Evolutionary conservation across 2,888 invertebrate genomes (phyloP), one percentile per base, ranked within the genome.

Genomic region (Idaea aversata): DNA sequence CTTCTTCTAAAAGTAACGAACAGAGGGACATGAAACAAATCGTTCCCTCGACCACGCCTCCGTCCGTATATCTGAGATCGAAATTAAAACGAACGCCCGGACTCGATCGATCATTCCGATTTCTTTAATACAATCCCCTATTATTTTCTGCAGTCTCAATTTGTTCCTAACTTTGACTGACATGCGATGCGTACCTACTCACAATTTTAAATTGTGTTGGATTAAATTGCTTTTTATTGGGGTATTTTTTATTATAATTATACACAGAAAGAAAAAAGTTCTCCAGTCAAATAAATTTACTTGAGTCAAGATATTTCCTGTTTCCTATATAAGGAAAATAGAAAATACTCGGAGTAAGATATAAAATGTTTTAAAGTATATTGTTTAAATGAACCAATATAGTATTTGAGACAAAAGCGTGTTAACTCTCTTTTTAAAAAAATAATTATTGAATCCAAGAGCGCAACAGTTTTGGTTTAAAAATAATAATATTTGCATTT

Each of bases 41-140:
- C 84, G 92, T 90, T 88, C 87, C 77, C 77, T 70, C 80, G 80
- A 85, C 92, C 92, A 91, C 92, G 90, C 92, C 92, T 88, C 81
- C 86, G 83, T 82, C 83, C 75, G 86, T 85, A 88, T 88, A 88
- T 88, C 85, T 80, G 80, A 83, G 88, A 91, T 91, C 92, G 88
- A 90, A 92, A 93, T 92, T 91, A 91, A 92, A 91, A 92, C 84
- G 88, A 87, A 90, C 92, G 88, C 90, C 88, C 89, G 83, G 82
- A 78, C 87, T 80, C 90, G 84, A 93, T 93, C 92, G 92, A 92
- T 93, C 92, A 93, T 90, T 89, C 84, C 84, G 83, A 89, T 88
- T 91, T 81, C 78, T 88, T 89, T 90, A 88, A 90, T 91, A 91
- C 88, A 87, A 90, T 85, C 82, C 81, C 79, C 83, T 84, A 85